Evolutionary conservation across 2,113 vertebrate species (phyloP).

Genomic region (Megaceryle torquata): DNA sequence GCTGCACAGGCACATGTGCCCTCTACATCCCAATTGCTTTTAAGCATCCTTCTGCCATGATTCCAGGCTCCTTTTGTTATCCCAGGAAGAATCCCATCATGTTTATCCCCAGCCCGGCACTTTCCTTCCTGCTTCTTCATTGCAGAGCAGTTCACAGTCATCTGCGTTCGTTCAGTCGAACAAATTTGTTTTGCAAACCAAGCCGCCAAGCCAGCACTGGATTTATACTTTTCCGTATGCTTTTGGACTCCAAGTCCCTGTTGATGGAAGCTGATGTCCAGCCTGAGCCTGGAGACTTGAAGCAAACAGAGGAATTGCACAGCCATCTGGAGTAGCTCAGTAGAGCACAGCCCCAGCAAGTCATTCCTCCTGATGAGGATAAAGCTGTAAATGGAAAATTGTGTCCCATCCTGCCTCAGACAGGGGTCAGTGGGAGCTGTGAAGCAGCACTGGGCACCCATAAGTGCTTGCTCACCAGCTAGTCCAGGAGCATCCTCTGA

Average conservation of each 20-base stretch:
- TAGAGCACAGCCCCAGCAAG: not conserved
- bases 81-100: not conserved
- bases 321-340: conserved; percentile 63
- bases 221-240: conserved; percentile 47
- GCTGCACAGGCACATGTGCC: not conserved
- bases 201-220: not conserved
- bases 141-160: not conserved
- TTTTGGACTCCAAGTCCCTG: conserved; percentile 37
- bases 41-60: not conserved
- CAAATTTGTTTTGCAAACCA: conserved; percentile 26
- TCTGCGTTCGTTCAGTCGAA: conserved; percentile 13
- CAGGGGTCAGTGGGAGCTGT: not conserved
- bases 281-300: not conserved
- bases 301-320: not conserved
- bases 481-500: not conserved
- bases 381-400: not conserved
- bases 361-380: not conserved
- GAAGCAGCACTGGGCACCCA: not conserved
- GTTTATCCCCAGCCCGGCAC: not conserved
- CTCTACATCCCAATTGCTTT: not conserved
- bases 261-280: conserved; percentile 39
- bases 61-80: not conserved
- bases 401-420: not conserved
- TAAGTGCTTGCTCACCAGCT: not conserved
- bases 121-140: not conserved